Evolutionary conservation across 2,888 invertebrate genomes (phyloP).

Genomic region (Ernsta delagoae): DNA sequence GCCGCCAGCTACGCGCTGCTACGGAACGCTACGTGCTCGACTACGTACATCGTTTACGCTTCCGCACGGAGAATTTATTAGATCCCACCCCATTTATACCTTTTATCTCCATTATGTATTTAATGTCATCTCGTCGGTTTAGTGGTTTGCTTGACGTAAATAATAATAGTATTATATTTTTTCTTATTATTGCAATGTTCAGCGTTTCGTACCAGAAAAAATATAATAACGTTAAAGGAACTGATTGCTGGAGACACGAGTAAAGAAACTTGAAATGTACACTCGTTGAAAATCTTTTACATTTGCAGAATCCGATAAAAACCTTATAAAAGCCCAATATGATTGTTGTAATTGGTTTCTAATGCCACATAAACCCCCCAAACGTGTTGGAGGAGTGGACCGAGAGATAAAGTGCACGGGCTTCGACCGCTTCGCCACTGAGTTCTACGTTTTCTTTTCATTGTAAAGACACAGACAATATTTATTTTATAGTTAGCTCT

Average conservation of each 20-base stretch:
- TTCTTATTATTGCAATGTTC: too few relatives aligned
- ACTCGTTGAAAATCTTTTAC: conserved; percentile 14
- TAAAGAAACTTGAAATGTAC: not conserved
- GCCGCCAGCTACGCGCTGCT: conserved; percentile 47
- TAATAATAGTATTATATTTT: conserved; percentile 17
- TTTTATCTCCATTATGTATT: conserved; percentile 79
- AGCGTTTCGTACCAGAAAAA: not conserved
- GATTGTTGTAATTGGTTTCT: conserved; percentile 84
- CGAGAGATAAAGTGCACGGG: conserved; percentile 78
- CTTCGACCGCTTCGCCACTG: conserved; percentile 49
- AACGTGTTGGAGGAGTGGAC: conserved; percentile 82
- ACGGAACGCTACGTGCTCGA: conserved; percentile 74
- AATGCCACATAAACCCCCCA: conserved; percentile 84
- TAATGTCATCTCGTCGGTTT: conserved; percentile 57
- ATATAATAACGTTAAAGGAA: not conserved
- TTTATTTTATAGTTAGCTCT: conserved; percentile 36
- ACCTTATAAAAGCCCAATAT: conserved; percentile 56
- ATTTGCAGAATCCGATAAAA: conserved; percentile 27
- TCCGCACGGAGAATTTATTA: conserved; percentile 80
- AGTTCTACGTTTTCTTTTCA: conserved; percentile 42
- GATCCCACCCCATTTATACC: conserved; percentile 78
- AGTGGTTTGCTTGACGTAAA: conserved; percentile 19
- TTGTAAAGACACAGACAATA: conserved; percentile 39
- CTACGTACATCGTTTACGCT: conserved; percentile 81
- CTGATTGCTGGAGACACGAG: not conserved